Conservation (phyloP, 2,113 vertebrate species). For the Camarhynchus parvulus region DNA sequence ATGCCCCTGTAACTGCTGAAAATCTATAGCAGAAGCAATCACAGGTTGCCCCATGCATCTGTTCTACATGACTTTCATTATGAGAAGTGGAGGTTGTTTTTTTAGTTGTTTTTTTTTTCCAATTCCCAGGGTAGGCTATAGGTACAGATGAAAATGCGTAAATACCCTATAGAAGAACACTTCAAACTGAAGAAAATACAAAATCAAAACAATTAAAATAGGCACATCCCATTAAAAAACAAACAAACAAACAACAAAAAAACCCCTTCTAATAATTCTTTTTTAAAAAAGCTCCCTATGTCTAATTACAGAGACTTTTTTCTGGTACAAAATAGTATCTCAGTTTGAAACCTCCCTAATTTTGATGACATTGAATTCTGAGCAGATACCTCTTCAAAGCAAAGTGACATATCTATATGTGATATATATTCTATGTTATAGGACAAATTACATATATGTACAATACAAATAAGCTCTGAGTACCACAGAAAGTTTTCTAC, state of each 20-base stretch:
- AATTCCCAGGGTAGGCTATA: background rate
- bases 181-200: background rate
- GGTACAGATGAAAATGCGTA: background rate
- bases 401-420: background rate
- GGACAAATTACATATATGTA: background rate
- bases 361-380: background rate
- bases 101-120: rapidly evolving
- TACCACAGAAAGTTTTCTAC: background rate
- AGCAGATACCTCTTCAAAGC: background rate
- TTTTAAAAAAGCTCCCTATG: rapidly evolving
- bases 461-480: background rate
- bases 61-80: background rate
- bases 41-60: background rate
- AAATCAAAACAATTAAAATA: background rate
- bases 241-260: background rate
- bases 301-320: background rate
- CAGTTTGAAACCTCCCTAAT: background rate
- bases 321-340: background rate
- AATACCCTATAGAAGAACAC: background rate
- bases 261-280: background rate
- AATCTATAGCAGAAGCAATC: background rate
- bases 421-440: background rate
- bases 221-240: background rate
- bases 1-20: background rate
- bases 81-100: background rate